Evolutionary conservation across 2,888 invertebrate genomes (phyloP), one percentile per base, ranked within the genome.

Genomic region (Drosophila aldrichi): DNA sequence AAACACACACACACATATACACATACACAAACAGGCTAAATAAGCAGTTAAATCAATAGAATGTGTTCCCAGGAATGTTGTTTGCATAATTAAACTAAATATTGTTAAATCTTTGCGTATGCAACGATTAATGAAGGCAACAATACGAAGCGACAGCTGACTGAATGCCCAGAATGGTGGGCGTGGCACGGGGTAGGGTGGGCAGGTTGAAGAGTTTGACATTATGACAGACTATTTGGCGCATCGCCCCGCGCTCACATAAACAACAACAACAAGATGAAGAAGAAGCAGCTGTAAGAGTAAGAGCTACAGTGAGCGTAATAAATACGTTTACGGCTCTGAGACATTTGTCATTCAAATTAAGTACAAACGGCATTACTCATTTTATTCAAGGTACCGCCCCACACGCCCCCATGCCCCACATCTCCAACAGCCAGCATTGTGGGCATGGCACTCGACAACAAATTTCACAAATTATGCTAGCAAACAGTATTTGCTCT

Each of bases 271-370:
- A 49, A 48, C 44, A 32, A 29, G 29, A 29, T 8, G 29, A 8
- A 29, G 29, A 29, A 29, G 29, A 8, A 8, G 29, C 1, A 29
- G 29, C 29, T 8, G 29, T 10, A 32, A 9, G 32, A 41, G 41
- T 62, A 49, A 22, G 32, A 46, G 32, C 49, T 49, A 72, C 62
- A 73, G 55, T 58, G 58, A 73, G 76, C 58, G 68, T 83, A 83
- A 83, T 75, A 84, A 83, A 87, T 87, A 72, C 73, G 82, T 77
- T 87, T 74, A 74, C 75, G 72, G 75, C 80, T 65, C 64, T 62
- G 59, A 62, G 79, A 74, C 83, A 84, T 84, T 84, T 87, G 81
- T 84, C 83, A 84, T 87, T 81, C 77, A 84, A 84, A 84, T 87
- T 84, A 87, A 84, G 79, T 81, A 87, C 73, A 79, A 84, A 69